These are phyloP conservation scores for Sarcophaga peregrina DNA, from an alignment of 1,140 invertebrate species.

Conservation along the genomic window DNA sequence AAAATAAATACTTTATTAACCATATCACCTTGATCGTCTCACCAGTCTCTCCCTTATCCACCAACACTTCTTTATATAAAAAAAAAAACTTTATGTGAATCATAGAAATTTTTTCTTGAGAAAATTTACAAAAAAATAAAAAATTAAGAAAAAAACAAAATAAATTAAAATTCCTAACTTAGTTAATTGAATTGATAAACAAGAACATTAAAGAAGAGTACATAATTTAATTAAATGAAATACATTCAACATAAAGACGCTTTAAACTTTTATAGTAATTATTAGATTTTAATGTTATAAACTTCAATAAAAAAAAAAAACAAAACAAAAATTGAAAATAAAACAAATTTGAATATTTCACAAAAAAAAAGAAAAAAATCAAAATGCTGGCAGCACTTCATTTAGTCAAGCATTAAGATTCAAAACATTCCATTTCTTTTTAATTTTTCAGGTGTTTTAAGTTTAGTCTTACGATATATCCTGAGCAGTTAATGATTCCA, in stretches of 20 bases:
- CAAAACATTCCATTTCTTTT: too few species aligned
- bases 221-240: constrained; percentile 30
- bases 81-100: constrained; percentile 18
- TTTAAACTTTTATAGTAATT: constrained; percentile 43
- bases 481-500: too few species aligned
- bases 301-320: constrained; percentile 21
- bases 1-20: constrained; percentile 16
- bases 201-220: neutral
- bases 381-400: too few species aligned
- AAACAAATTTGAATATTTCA: neutral
- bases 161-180: constrained; percentile 38
- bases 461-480: too few species aligned
- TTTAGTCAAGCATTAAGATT: too few species aligned
- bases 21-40: constrained; percentile 34
- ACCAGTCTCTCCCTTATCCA: constrained; percentile 5
- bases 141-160: neutral
- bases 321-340: neutral
- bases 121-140: constrained; percentile 3
- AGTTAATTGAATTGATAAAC: constrained; percentile 34
- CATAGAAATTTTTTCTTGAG: constrained; percentile 17
- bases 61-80: constrained; percentile 29
- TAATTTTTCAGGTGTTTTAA: too few species aligned
- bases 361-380: too few species aligned
- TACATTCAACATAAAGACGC: constrained; percentile 34
- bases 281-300: constrained; percentile 42